These are phyloP conservation scores for Oreochromis tanganicae DNA, from an alignment of 2,113 vertebrate genomes.

Conservation along the genomic window DNA sequence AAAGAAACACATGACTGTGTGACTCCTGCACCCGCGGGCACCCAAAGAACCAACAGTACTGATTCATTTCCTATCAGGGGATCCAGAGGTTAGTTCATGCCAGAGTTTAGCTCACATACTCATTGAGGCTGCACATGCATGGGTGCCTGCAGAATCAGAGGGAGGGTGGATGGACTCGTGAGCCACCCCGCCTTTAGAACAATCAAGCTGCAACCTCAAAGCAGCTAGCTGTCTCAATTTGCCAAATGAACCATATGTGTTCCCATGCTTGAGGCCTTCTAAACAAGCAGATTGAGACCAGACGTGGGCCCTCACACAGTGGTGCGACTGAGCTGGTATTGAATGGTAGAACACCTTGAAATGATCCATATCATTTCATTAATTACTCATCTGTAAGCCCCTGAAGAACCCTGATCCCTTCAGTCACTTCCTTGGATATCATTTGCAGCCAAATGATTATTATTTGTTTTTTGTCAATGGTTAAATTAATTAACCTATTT, in stretches of 20 bases:
- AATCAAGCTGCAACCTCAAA: constrained; percentile 6
- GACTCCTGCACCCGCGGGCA: constrained; percentile 19
- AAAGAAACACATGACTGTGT: constrained; percentile 6
- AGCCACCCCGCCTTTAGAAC: background rate
- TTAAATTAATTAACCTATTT: background rate
- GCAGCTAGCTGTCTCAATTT: constrained; percentile 7
- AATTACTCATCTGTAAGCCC: background rate
- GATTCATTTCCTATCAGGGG: constrained; percentile 25
- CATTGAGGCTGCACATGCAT: background rate
- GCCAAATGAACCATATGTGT: constrained; percentile 25
- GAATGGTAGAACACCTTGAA: background rate
- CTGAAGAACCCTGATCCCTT: background rate
- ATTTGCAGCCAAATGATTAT: background rate
- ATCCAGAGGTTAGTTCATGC: constrained; percentile 4
- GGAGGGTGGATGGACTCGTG: background rate
- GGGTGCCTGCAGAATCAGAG: background rate
- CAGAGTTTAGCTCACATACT: background rate
- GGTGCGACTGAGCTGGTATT: background rate
- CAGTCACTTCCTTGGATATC: background rate
- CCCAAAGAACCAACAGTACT: constrained; percentile 5
- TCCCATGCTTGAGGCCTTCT: background rate
- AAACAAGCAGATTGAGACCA: constrained; percentile 8
- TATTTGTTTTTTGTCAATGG: background rate
- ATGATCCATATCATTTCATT: background rate
- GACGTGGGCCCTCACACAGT: background rate